phyloP scores from a whole-genome alignment of 2,797 vertebrate species.

The Silurus aristotelis region DNA sequence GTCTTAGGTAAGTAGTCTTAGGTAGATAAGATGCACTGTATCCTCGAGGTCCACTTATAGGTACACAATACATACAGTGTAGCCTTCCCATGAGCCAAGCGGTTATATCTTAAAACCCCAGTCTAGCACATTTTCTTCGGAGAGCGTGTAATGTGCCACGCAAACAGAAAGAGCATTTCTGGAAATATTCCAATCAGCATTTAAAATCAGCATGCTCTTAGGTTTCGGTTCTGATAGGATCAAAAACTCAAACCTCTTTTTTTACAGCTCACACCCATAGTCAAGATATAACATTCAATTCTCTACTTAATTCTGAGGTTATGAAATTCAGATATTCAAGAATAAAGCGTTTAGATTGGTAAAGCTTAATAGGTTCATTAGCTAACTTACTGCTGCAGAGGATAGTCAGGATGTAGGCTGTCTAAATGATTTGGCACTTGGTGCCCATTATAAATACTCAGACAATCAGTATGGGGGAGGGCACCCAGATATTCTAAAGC shows the following conservation, averaged over 20 bases:
- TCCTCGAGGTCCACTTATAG: not conserved
- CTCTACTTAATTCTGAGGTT: not conserved
- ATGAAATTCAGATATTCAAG: not conserved
- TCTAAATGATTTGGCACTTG: slow-evolving; percentile 40
- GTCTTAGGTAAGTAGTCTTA: not conserved
- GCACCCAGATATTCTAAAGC: slow-evolving; percentile 51
- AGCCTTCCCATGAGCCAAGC: not conserved
- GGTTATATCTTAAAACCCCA: slow-evolving; percentile 11
- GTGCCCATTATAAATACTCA: slow-evolving; percentile 62
- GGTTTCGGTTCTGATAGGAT: not conserved
- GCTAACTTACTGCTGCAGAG: slow-evolving; percentile 46
- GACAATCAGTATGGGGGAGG: slow-evolving; percentile 45
- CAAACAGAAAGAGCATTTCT: slow-evolving; percentile 27
- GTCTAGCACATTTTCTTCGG: slow-evolving; percentile 6
- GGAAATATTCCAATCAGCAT: slow-evolving; percentile 25
- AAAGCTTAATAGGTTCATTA: not conserved
- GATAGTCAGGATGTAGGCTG: slow-evolving; percentile 18
- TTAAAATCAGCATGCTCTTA: slow-evolving; percentile 20
- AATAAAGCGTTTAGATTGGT: not conserved
- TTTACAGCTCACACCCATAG: not conserved
- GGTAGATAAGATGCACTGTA: not conserved
- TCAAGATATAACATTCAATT: not conserved
- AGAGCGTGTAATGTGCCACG: slow-evolving; percentile 22
- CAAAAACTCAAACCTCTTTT: not conserved
- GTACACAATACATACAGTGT: not conserved